A percentile compares a stretch with the other conserved stretches of the same genome.
These are phyloP conservation scores for Phaethon lepturus DNA, from an alignment of 2,113 vertebrate species.

Conservation along the genomic window DNA sequence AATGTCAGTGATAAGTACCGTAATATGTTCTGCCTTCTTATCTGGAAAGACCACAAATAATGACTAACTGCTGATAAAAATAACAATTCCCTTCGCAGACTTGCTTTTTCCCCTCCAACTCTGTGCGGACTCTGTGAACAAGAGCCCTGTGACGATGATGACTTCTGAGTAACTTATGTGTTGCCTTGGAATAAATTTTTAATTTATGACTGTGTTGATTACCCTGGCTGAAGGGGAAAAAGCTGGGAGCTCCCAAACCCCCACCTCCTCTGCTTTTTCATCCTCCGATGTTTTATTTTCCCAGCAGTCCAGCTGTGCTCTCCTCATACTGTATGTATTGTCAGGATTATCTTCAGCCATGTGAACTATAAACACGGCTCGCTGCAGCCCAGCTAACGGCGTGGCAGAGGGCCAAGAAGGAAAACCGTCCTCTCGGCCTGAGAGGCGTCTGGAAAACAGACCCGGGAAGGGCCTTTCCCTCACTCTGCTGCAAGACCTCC, in stretches of 20 bases:
- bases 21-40: conserved; percentile 25
- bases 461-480: neutral
- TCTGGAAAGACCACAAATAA: conserved; percentile 43
- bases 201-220: conserved; percentile 59
- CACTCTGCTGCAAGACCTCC: neutral
- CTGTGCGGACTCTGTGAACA: neutral
- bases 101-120: neutral
- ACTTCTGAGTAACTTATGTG: conserved; percentile 32
- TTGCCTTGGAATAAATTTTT: conserved; percentile 36
- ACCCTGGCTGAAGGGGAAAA: neutral
- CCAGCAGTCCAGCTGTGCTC: conserved; percentile 30
- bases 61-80: conserved; percentile 12
- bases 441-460: neutral
- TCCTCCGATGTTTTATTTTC: conserved; percentile 59
- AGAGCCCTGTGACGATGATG: neutral
- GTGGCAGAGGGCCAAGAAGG: conserved; percentile 18
- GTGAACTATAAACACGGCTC: conserved; percentile 51
- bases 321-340: conserved; percentile 45
- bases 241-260: neutral
- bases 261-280: conserved; percentile 34
- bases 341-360: conserved; percentile 39
- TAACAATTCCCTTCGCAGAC: neutral
- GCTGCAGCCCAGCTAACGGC: neutral
- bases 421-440: neutral
- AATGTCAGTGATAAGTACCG: conserved; percentile 27